Evolutionary conservation across 1,140 invertebrate species (phyloP), one percentile per base, ranked within the genome.

Genomic region (Caenorhabditis tropicalis): DNA sequence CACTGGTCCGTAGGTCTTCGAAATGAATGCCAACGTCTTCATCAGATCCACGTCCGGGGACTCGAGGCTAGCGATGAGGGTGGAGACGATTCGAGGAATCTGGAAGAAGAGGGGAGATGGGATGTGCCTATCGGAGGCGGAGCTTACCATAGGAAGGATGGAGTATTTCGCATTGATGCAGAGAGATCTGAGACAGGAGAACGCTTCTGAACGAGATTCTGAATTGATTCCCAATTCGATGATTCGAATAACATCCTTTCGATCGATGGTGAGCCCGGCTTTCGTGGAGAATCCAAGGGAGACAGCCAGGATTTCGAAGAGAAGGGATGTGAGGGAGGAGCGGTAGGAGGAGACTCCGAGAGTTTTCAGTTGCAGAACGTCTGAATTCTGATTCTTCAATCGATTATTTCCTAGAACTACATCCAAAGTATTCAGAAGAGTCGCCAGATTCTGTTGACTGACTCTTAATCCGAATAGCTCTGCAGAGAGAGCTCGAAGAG

Each of bases 381-480:
- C 81, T 82, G 81, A 16, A 82, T n/a, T n/a, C n/a, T n/a, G n/a
- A n/a, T n/a, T n/a, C n/a, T n/a, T n/a, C n/a, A n/a, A n/a, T n/a
- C n/a, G n/a, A n/a, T n/a, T n/a, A n/a, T n/a, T n/a, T n/a, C n/a
- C n/a, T 6, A 85, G 24, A 6, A 85, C 36, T 21, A 39, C 81
- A 36, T 85, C 82, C 39, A 85, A 29, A 0, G 84, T 85, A 43
- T 80, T 53, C 81, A 85, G 21, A 4, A 85, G n/a, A 1, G 70
- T 16, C 29, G 10, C 16, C 36, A 33, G 46, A 82, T 79, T 85
- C 46, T 33, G 46, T 56, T 39, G 46, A 24, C 10, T 39, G 56
- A 51, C 58, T 83, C 29, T 80, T 29, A 70, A 82, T 46, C 51
- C 80, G 29, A 85, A 85, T 7, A 80, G 39, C 10, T 85, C 84